phyloP scores from a whole-genome alignment of 2,797 vertebrate species.

The Amblyraja radiata region DNA sequence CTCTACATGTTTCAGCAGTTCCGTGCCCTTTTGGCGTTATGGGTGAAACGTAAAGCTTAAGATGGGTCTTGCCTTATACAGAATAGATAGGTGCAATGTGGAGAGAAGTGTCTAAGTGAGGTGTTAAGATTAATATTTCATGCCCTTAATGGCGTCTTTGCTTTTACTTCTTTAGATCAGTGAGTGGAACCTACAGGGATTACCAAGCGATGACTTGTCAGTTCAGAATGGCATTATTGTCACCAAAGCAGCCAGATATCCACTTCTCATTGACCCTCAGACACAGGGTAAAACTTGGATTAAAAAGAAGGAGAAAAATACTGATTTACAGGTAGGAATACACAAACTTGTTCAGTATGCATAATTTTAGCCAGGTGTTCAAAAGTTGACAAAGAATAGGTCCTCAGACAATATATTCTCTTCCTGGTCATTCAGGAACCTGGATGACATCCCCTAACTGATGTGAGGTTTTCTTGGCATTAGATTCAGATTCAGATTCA shows the following conservation, averaged over 20 bases:
- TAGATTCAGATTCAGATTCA: no score
- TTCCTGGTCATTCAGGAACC: not conserved
- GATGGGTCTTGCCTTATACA: not conserved
- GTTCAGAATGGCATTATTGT: slow-evolving; percentile 68
- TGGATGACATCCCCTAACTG: not conserved
- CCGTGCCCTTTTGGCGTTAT: no score
- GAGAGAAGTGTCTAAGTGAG: not conserved
- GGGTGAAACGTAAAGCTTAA: not conserved
- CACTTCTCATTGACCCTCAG: slow-evolving; percentile 63
- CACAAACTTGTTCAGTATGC: not conserved
- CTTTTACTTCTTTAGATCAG: slow-evolving; percentile 50
- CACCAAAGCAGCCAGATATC: slow-evolving; percentile 64
- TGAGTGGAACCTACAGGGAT: slow-evolving; percentile 64
- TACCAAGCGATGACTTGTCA: slow-evolving; percentile 63
- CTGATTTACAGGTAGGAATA: slow-evolving; percentile 57
- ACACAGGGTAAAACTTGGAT: slow-evolving; percentile 65
- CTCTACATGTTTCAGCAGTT: not conserved
- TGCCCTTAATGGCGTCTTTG: not conserved
- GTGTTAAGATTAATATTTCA: no score
- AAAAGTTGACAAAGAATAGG: not conserved
- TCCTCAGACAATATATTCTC: not conserved
- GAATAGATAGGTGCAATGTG: not conserved
- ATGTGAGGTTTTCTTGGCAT: not conserved
- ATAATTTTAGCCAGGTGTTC: not conserved
- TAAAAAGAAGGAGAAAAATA: slow-evolving; percentile 62